Evolutionary conservation across 2,113 vertebrate genomes (phyloP), one percentile per base, ranked within the genome.

Genomic region (Periophthalmodon schlosseri): DNA sequence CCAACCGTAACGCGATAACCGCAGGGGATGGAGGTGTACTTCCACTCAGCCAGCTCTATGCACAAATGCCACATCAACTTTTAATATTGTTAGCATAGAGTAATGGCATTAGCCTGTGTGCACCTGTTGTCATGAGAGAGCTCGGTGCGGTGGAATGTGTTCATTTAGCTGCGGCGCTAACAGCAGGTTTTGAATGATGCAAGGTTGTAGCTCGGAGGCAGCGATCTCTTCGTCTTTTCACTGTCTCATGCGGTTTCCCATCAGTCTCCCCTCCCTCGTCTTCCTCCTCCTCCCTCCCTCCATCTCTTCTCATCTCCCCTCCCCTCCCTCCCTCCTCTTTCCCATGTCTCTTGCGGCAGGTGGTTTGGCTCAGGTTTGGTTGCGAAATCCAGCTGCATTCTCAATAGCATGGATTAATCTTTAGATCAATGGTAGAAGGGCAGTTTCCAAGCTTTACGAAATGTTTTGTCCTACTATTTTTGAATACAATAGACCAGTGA

Each of bases 151-250:
- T 76, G 61, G 80, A 79, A 78, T 68, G 70, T 79, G 80, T 83
- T 83, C 76, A 82, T 80, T 82, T 80, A 78, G 72, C 78, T 70
- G 85, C 79, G 76, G 82, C 75, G 79, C 74, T 58, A 86, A 68
- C 79, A 81, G 79, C 79, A 81, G 81, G 81, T 83, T 77, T 71
- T 72, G 66, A 78, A 69, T 80, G 86, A 85, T 79, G 83, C 83
- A 75, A 70, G 68, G 60, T 70, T 14, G 23, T 66, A 5, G 66
- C 84, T 73, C 80, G 28, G n/a, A 84, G 75, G 70, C 70, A 49
- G 39, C 0, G 9, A 65, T 65, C 69, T 72, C 61, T 71, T 72
- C 21, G 49, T 49, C 61, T 64, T 77, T 68, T 49, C 76, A 12
- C 70, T 46, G 47, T 64, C 72, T 84, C 73, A 21, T 63, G 18